Evolutionary conservation across 2,888 invertebrate species (phyloP).

Genomic region (Xestobium rufovillosum): DNA sequence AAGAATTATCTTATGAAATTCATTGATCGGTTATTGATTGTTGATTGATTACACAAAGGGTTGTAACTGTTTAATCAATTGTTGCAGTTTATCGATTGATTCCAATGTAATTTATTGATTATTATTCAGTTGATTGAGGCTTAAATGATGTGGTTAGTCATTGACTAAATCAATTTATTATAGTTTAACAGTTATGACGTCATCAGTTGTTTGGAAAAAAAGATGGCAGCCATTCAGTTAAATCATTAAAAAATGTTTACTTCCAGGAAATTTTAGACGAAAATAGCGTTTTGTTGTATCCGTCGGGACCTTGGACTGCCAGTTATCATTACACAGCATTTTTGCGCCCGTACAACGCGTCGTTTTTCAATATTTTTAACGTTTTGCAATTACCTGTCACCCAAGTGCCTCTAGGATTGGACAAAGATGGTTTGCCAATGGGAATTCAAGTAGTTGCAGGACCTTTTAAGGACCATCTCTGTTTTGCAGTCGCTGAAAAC

Average conservation of each 20-base stretch:
- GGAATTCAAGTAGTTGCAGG: conserved; percentile 74
- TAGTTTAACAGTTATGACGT: too few species aligned
- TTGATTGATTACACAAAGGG: too few species aligned
- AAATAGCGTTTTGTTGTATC: conserved; percentile 77
- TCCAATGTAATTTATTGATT: too few species aligned
- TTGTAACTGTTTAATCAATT: too few species aligned
- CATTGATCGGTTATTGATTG: too few species aligned
- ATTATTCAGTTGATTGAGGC: too few species aligned
- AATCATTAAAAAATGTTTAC: conserved; percentile 14
- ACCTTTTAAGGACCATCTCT: conserved; percentile 62
- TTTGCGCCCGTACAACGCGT: conserved; percentile 73
- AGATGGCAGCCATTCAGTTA: conserved; percentile 1
- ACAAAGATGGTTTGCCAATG: conserved; percentile 61
- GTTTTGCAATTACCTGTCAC: conserved; percentile 74
- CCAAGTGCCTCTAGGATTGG: conserved; percentile 76
- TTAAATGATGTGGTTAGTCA: too few species aligned
- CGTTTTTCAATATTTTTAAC: conserved; percentile 81
- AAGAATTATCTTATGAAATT: too few species aligned
- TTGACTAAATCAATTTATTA: too few species aligned
- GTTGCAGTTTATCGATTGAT: too few species aligned
- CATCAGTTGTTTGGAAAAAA: conserved; percentile 6
- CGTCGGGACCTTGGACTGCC: conserved; percentile 71
- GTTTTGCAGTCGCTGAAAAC: conserved; percentile 65
- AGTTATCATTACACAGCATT: conserved; percentile 75
- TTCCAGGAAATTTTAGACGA: conserved; percentile 62